Evolutionary conservation across 2,888 invertebrate species (phyloP), one percentile per base, ranked within the genome.

Genomic region (Anaspis maculata): DNA sequence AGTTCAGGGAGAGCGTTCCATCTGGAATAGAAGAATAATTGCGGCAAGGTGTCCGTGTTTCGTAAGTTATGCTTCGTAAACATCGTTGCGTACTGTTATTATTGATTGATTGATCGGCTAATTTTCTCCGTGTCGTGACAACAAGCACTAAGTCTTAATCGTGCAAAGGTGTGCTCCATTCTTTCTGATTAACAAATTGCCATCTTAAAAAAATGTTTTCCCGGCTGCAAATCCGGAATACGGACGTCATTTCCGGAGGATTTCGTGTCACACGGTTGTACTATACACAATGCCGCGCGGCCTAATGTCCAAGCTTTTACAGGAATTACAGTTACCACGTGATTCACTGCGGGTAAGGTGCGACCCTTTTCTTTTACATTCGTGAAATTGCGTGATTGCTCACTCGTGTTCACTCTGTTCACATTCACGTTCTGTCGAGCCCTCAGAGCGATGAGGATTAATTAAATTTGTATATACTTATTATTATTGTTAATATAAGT

Each of bases 121-220:
- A 51, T 36, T 35, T 55, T 48, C 46, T 39, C 39, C 45, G 45
- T 63, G 47, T 55, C 62, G 63, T 63, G 64, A 63, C 61, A 60
- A 60, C 43, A 36, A 45, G 51, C 61, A 58, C 50, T 61, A 59
- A 59, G 57, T 56, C 56, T 59, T 54, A 54, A 58, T 58, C 44
- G 51, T 48, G 50, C 49, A 48, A 48, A 59, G 61, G 62, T 55
- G 64, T 57, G 60, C 56, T 61, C 56, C 57, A 59, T 62, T 62
- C 61, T 56, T 60, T 57, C 54, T 59, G 61, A 62, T 62, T 63
- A 59, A 59, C 56, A 51, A 59, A 57, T 57, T 54, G 54, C 61
- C 60, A 57, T 62, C 58, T 60, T 57, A 51, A 48, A 59, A 61
- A 59, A 59, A 56, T 53, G 53, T 49, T 57, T 57, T 51, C 52